Evolutionary conservation across 2,113 vertebrate species (phyloP).

Genomic region (Myiagra hebetior): DNA sequence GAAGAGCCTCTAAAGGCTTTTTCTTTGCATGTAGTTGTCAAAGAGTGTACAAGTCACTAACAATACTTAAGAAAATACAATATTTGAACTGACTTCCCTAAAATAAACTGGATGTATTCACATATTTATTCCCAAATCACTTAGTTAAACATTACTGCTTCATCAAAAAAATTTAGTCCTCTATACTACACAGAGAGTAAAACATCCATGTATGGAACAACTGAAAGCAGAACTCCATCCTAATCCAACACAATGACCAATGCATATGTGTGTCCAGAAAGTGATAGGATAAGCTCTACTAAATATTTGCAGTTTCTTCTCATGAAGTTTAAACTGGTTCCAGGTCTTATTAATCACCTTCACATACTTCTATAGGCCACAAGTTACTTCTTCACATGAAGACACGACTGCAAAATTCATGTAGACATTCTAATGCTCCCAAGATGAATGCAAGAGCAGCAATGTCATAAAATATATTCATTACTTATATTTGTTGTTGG

Average conservation of each 20-base stretch:
- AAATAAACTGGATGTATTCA: background rate
- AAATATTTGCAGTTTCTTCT: background rate
- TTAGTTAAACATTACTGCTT: background rate
- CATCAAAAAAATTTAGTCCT: background rate
- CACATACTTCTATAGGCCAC: background rate
- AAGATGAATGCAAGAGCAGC: background rate
- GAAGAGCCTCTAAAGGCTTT: background rate
- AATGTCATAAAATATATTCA: slow-evolving; percentile 32
- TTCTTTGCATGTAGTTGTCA: background rate
- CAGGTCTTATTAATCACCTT: background rate
- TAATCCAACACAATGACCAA: background rate
- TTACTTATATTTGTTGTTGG: background rate
- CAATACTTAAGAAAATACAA: background rate
- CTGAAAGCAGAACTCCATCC: background rate
- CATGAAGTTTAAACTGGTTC: background rate
- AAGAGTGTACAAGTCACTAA: background rate
- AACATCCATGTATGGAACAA: background rate
- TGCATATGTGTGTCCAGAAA: background rate
- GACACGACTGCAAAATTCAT: slow-evolving; percentile 41
- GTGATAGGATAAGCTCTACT: background rate
- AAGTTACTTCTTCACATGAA: slow-evolving; percentile 4
- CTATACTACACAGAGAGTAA: background rate
- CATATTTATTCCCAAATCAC: background rate
- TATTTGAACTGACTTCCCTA: background rate
- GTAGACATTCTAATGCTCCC: background rate